A percentile compares a stretch with the other conserved stretches of the same genome.
These are phyloP conservation scores for Hydrocynus forskahlii DNA, from an alignment of 2,797 vertebrate genomes.

Conservation along the genomic window DNA sequence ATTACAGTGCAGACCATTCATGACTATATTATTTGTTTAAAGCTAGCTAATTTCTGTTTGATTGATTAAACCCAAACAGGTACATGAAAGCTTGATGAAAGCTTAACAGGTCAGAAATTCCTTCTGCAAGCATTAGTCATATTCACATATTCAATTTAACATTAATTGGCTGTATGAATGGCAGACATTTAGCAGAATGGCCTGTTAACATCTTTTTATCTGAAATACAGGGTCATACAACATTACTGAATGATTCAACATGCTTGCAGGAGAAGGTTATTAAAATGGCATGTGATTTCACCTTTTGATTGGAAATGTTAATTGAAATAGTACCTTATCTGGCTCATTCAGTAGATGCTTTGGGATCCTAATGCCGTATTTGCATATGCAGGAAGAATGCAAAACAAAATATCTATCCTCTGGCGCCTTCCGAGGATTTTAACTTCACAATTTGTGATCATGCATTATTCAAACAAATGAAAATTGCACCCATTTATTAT, in stretches of 20 bases:
- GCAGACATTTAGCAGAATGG: neutral
- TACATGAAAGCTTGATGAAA: neutral
- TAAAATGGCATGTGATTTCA: neutral
- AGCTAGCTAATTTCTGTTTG: neutral
- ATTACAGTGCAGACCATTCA: neutral
- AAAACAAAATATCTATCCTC: constrained; percentile 1
- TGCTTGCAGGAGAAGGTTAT: neutral
- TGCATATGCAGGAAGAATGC: neutral
- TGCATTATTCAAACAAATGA: constrained; percentile 34
- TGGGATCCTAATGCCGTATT: neutral
- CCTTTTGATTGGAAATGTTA: neutral
- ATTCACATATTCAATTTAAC: neutral
- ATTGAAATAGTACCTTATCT: neutral
- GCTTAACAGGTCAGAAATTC: neutral
- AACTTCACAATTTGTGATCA: constrained; percentile 20
- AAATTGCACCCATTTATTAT: neutral
- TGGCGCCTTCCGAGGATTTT: constrained; percentile 7
- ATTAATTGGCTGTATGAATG: neutral
- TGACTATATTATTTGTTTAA: no score
- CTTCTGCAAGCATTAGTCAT: neutral
- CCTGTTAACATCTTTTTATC: neutral
- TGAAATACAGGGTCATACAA: neutral
- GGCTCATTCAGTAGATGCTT: neutral
- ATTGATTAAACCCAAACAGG: neutral
- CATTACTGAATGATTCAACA: neutral